These are phyloP conservation scores for Lasioglossum pauxillum DNA, from an alignment of 2,888 invertebrate species.

Conservation along the genomic window DNA sequence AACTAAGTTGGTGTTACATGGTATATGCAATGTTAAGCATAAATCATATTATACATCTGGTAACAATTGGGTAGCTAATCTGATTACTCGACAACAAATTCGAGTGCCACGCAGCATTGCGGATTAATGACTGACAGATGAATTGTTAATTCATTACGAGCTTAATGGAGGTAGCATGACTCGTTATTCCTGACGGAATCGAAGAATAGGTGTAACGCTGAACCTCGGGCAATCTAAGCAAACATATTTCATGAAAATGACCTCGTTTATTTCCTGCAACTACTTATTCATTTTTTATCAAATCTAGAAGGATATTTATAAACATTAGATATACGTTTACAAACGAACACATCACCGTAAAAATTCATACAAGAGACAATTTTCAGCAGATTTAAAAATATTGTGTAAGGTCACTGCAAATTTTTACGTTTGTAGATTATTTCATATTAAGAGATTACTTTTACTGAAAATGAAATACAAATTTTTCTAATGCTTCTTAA, in stretches of 20 bases:
- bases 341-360: not conserved
- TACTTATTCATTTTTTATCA: not conserved
- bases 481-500: not conserved
- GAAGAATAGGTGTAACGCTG: not conserved
- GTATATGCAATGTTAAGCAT: not conserved
- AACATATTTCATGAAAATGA: not conserved
- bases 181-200: not conserved
- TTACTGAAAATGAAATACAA: no score
- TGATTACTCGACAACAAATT: not conserved
- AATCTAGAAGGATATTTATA: not conserved
- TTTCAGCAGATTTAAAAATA: not conserved
- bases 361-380: not conserved
- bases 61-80: not conserved
- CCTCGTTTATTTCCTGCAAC: not conserved
- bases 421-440: no score
- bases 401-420: not conserved
- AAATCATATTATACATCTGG: not conserved
- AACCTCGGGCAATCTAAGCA: not conserved
- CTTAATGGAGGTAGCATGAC: constrained; percentile 3
- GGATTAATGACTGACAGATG: not conserved
- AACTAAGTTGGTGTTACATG: not conserved
- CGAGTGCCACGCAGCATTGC: not conserved
- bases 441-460: no score
- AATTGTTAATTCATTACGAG: constrained; percentile 1
- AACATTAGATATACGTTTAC: not conserved